Evolutionary conservation across 2,888 invertebrate species (phyloP), one percentile per base, ranked within the genome.

Genomic region (Xestia rhomboidea): DNA sequence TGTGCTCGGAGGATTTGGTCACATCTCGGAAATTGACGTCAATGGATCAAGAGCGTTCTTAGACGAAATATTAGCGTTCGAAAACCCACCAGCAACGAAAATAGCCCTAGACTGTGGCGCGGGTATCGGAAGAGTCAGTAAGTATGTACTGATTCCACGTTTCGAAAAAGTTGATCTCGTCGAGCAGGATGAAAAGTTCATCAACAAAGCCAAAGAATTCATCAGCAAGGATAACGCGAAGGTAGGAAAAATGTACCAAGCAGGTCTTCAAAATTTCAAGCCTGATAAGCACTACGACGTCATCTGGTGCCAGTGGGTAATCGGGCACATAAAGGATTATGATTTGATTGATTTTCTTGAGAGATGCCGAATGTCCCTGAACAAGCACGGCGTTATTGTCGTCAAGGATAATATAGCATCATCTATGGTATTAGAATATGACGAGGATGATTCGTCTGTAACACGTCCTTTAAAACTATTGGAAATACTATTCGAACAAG

Each of bases 71-170:
- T 89, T 96, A 75, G 83, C 89, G 24, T 89, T 88, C 2, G 97
- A 97, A 77, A 91, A 91, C 66, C 92, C 95, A 68, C 98, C 98
- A 7, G 97, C 96, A 0, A 97, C 95, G 72, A 94, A 96, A 67
- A 95, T 97, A 81, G 99, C 99, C 3, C 95, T 99, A 15, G 99
- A 99, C 92, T 99, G 99, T 94, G 99, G 99, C 8, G 98, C 99
- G 27, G 99, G 99, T 5, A 99, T 99, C 88, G 99, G 99, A 0
- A 97, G 99, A 88, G 98, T 99, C 62, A 98, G 98, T 3, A 99
- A 99, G 92, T 97, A 98, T 82, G 88, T 99, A 21, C 96, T 99
- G 34, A 96, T 98, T 73, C 98, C 98, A 64, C 94, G 98, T 85
- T 99, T 99, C 94, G 97, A 98, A 21, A 97, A 96, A 79, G 98